Evolutionary conservation across 2,797 vertebrate genomes (phyloP).

Genomic region (Sebastes taczanowskii): DNA sequence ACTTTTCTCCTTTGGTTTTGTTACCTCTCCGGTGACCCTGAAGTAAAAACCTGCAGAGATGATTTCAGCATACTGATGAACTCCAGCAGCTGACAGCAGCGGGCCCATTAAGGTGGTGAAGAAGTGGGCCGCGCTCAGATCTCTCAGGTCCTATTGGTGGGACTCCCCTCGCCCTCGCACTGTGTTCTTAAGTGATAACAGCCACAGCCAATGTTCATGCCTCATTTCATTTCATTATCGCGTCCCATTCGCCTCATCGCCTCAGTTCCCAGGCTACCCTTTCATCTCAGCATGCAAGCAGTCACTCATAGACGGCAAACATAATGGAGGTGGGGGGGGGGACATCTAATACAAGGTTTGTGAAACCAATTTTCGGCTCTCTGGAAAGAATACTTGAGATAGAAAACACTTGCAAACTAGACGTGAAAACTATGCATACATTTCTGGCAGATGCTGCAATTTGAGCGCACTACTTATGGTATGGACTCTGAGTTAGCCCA

Average conservation of each 20-base stretch:
- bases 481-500: slow-evolving; percentile 5
- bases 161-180: slow-evolving; percentile 15
- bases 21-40: not conserved
- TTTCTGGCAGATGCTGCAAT: slow-evolving; percentile 8
- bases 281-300: slow-evolving; percentile 55
- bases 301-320: slow-evolving; percentile 54
- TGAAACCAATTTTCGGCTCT: slow-evolving; percentile 32
- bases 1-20: not conserved
- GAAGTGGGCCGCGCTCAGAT: slow-evolving; percentile 5
- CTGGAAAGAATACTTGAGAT: slow-evolving; percentile 24
- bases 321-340: slow-evolving; percentile 41
- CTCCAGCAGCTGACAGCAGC: not conserved
- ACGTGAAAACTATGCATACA: slow-evolving; percentile 22
- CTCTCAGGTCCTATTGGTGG: slow-evolving; percentile 8
- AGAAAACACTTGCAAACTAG: slow-evolving; percentile 23
- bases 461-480: slow-evolving; percentile 4
- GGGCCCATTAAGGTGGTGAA: slow-evolving; percentile 2
- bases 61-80: slow-evolving; percentile 2
- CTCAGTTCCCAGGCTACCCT: slow-evolving; percentile 45
- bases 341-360: slow-evolving; percentile 52
- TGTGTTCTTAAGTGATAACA: slow-evolving; percentile 57
- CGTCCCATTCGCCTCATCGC: slow-evolving; percentile 54
- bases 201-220: slow-evolving; percentile 54
- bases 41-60: slow-evolving; percentile 1
- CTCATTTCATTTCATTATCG: slow-evolving; percentile 66